Evolutionary conservation across 2,888 invertebrate species (phyloP), one percentile per base, ranked within the genome.

Genomic region (Idaea biselata): DNA sequence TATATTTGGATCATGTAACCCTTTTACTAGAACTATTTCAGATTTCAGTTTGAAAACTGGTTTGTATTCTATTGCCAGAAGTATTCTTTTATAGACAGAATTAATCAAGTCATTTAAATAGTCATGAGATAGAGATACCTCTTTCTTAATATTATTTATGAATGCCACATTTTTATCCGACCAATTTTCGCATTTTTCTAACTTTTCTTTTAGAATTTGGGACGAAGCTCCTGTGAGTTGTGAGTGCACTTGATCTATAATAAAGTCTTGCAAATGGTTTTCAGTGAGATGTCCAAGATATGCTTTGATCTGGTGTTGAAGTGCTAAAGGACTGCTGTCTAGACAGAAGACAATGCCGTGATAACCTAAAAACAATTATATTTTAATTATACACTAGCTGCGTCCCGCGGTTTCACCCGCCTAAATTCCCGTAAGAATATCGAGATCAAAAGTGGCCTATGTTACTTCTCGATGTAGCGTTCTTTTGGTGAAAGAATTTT

Each of bases 271-370:
- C 6, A 81, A 68, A 60, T 78, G 67, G 16, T 60, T 58, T 0
- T 76, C 73, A 0, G 75, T 73, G 14, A 72, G 53, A n/a, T 73
- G 66, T 16, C 79, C 80, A 11, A 79, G 58, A 60, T 75, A 74
- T 8, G 77, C 71, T 18, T 76, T 65, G 3, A 82, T 64, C 58
- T 80, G 80, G 0, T 63, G 61, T 44, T 70, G 69, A 32, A 82
- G 64, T 16, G 73, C 76, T 59, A 78, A 80, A 18, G 82, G 82
- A 65, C 82, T 81, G 62, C 79, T 80, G 62, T 81, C 81, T 65
- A 82, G 67, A 62, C 81, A 82, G 60, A 71, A 80, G 0, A 82
- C 76, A 16, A 73, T 61, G 16, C 82, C 82, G 11, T 73, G 60
- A 59, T 72, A 66, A 72, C 78, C 79, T 81, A 73, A 5, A 74